phyloP scores from a whole-genome alignment of 2,888 invertebrate species.

The Pediacus dermestoides region DNA sequence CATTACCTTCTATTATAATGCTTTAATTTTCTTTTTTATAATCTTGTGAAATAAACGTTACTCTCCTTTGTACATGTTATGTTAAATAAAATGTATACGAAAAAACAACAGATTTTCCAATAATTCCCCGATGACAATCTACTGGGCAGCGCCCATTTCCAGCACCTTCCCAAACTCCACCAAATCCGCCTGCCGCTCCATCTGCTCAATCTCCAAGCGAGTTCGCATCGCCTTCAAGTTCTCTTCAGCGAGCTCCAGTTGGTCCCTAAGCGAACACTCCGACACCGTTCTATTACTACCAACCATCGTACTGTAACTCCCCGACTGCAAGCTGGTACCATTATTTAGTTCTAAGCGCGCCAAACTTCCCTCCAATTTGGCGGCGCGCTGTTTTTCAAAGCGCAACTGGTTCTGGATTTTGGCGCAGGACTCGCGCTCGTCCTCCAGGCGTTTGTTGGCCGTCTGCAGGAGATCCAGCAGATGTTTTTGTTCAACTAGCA shows the following conservation, averaged over 20 bases:
- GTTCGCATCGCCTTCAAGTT: conserved; percentile 63
- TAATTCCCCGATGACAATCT: not conserved
- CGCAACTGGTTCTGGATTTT: conserved; percentile 44
- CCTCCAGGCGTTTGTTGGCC: conserved; percentile 57
- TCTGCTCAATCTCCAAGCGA: conserved; percentile 59
- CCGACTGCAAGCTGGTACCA: conserved; percentile 8
- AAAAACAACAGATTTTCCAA: conserved; percentile 11
- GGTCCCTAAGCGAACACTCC: conserved; percentile 33
- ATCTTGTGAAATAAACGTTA: conserved; percentile 32
- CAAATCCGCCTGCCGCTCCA: conserved; percentile 61
- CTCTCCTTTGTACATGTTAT: conserved; percentile 35
- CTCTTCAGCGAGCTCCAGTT: conserved; percentile 63
- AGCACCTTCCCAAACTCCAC: conserved; percentile 48
- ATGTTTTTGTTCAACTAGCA: conserved; percentile 61
- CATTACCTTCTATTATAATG: conserved; percentile 27
- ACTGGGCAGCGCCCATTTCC: not conserved
- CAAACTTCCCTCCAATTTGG: conserved; percentile 56
- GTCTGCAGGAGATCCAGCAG: conserved; percentile 58
- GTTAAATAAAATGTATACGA: conserved; percentile 29
- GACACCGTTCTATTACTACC: conserved; percentile 7
- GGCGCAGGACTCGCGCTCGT: conserved; percentile 50
- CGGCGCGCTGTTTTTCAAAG: conserved; percentile 54
- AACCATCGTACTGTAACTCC: conserved; percentile 18
- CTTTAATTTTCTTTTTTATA: too few relatives aligned
- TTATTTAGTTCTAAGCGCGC: conserved; percentile 51